Conservation (phyloP, 2,888 invertebrate genomes). For the Horisme vitalbata region DNA sequence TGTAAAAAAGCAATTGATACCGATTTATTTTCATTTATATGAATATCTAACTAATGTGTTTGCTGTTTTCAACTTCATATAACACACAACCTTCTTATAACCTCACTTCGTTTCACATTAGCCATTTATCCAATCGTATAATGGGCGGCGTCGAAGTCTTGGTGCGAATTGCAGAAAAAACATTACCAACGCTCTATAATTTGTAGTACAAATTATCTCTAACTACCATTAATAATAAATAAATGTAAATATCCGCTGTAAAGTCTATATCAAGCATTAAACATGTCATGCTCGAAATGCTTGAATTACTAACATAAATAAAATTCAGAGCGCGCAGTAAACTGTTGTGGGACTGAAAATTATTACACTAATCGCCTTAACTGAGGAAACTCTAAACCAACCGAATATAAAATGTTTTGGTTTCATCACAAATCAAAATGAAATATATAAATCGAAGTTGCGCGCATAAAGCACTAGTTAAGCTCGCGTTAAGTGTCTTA, state of each 20-base stretch:
- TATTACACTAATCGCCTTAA: conserved; percentile 62
- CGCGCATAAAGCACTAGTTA: conserved; percentile 68
- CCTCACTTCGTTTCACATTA: conserved; percentile 23
- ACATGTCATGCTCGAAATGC: conserved; percentile 30
- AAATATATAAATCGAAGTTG: conserved; percentile 66
- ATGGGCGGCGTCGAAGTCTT: conserved; percentile 21
- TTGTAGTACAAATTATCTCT: conserved; percentile 56
- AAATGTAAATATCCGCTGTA: conserved; percentile 33
- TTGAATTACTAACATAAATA: conserved; percentile 33
- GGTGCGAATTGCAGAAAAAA: conserved; percentile 48
- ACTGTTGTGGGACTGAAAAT: conserved; percentile 44
- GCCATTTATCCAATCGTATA: conserved; percentile 27
- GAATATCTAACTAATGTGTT: too few species aligned
- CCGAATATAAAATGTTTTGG: conserved; percentile 48
- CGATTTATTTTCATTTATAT: too few species aligned
- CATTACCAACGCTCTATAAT: conserved; percentile 49
- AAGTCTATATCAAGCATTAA: conserved; percentile 30
- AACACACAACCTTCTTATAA: conserved; percentile 6
- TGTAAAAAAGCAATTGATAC: too few species aligned
- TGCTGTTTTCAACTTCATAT: background rate
- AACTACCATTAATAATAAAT: conserved; percentile 43
- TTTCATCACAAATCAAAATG: conserved; percentile 72
- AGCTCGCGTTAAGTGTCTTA: conserved; percentile 73
- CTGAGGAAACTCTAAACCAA: conserved; percentile 50
- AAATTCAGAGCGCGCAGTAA: conserved; percentile 39